These are phyloP conservation scores for Phyllostomus hastatus DNA, from an alignment of 2,113 vertebrate species.

Conservation along the genomic window DNA sequence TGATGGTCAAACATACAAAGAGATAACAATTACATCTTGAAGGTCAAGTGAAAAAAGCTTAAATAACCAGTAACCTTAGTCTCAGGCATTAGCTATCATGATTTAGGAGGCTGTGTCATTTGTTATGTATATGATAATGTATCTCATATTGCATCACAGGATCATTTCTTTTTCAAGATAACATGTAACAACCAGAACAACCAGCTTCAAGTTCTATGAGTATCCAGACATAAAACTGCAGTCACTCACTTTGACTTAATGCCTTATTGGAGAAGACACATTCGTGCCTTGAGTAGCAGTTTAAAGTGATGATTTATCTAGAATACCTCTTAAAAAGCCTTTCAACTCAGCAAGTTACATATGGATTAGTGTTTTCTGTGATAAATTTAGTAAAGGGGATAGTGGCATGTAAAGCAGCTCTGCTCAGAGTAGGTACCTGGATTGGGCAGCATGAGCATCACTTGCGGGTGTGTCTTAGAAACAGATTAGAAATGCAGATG, in stretches of 20 bases:
- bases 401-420: fast-evolving
- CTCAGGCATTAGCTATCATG: not conserved
- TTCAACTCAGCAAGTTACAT: not conserved
- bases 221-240: not conserved
- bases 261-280: not conserved
- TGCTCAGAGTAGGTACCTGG: not conserved
- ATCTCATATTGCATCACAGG: not conserved
- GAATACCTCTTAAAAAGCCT: not conserved
- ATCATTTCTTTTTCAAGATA: not conserved
- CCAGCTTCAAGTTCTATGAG: not conserved
- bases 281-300: not conserved
- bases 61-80: not conserved
- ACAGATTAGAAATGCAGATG: not conserved
- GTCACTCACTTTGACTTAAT: not conserved
- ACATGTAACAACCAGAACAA: not conserved
- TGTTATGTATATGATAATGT: not conserved
- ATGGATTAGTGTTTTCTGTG: not conserved
- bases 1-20: not conserved
- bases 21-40: not conserved
- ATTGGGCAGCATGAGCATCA: not conserved
- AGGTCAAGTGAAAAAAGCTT: not conserved
- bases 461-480: not conserved
- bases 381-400: not conserved
- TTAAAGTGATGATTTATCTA: not conserved
- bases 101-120: not conserved